A percentile compares a stretch with the other conserved stretches of the same genome.
These are phyloP conservation scores for Maccullochella peelii DNA, from an alignment of 2,113 vertebrate species.

Conservation along the genomic window DNA sequence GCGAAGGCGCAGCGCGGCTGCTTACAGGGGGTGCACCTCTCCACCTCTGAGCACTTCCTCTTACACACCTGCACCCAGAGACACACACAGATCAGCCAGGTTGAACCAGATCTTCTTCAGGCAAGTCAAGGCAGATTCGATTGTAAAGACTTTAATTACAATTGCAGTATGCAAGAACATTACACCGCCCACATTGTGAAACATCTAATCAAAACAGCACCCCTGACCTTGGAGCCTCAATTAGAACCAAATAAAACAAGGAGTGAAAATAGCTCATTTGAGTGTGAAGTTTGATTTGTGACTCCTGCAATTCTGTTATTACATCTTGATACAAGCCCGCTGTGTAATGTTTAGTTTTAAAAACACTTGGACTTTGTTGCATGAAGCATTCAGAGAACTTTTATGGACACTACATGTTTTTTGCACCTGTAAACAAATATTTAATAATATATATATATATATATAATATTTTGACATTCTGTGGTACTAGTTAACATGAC, in stretches of 20 bases:
- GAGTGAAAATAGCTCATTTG: neutral
- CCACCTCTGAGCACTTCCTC: conserved; percentile 90
- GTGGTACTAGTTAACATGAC: neutral
- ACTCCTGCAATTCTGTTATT: neutral
- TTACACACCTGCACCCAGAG: conserved; percentile 86
- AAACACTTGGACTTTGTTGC: neutral
- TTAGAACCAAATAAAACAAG: neutral
- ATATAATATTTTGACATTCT: too few species aligned
- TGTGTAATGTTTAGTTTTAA: neutral
- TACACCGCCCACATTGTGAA: neutral
- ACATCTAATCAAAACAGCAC: neutral
- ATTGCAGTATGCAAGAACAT: neutral
- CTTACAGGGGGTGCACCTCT: conserved; percentile 90
- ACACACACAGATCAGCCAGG: conserved; percentile 30
- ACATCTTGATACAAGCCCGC: neutral
- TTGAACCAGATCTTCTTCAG: neutral
- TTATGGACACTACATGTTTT: neutral
- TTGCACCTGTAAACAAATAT: neutral
- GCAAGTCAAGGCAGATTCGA: neutral
- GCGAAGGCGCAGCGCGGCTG: conserved; percentile 90
- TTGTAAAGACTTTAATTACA: neutral
- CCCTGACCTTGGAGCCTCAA: neutral
- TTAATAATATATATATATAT: too few species aligned
- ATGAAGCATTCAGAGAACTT: neutral
- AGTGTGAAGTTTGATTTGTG: neutral